Evolutionary conservation across 2,113 vertebrate genomes (phyloP), one percentile per base, ranked within the genome.

Genomic region (Macrotus californicus): DNA sequence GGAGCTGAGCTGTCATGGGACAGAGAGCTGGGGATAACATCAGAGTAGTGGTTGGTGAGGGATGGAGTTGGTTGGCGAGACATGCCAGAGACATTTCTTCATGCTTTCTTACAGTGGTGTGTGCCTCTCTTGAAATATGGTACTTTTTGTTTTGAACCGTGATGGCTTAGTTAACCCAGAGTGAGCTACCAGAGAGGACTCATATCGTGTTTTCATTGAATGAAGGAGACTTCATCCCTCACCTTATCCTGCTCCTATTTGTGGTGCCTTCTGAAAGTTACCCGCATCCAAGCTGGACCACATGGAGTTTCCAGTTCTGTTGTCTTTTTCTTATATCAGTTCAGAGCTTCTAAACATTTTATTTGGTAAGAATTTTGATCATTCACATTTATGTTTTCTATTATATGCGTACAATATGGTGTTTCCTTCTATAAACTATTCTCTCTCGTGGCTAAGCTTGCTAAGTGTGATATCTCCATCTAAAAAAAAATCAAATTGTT

Each of bases 401-500:
- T 75, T 75, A 50, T 13, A 64, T 67, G 43, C 34, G 89, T 66
- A 69, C 34, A 64, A 34, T 56, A 75, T 12, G 31, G 3, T 69
- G 0, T 83, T 91, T 61, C 34, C 26, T 87, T 73, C 19, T 12
- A 72, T 91, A 85, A 84, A 46, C 24, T 48, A 43, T 70, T 72
- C 54, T 84, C 66, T 43, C 84, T 67, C 66, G 56, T 79, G 29
- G 22, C 79, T 87, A 89, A 96, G 54, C 36, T 95, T 94, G 69
- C 39, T 89, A 41, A 56, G 52, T 96, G 39, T 95, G 3, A 2
- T 89, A 86, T 56, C 19, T 94, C 21, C 56, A 84, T 75, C 66
- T 61, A 85, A 87, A 87, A 90, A 90, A 86, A 79, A 56, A 80
- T 81, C 64, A 87, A 19, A 36, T 84, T 84, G 34, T 52, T 92